These are phyloP conservation scores for Papilio polytes DNA, from an alignment of 1,140 invertebrate species.

Conservation along the genomic window DNA sequence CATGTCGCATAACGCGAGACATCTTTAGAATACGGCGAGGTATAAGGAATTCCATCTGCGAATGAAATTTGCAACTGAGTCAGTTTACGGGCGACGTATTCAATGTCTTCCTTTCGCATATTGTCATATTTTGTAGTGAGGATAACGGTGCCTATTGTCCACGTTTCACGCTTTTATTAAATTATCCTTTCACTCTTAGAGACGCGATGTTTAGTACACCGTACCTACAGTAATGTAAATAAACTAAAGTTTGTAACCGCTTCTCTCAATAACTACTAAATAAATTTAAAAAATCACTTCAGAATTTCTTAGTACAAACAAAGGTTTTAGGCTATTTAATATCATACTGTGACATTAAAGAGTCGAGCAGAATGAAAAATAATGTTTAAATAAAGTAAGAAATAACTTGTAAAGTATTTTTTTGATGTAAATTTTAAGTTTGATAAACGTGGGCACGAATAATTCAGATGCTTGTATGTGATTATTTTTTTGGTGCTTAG, in stretches of 20 bases:
- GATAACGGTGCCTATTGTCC: slow-evolving; percentile 11
- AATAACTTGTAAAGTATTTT: background rate
- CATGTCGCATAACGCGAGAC: slow-evolving; percentile 35
- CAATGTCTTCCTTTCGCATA: slow-evolving; percentile 30
- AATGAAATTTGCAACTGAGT: slow-evolving; percentile 37
- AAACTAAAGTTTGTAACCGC: background rate
- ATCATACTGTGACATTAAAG: background rate
- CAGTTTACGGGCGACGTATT: slow-evolving; percentile 33
- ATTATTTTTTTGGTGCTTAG: background rate
- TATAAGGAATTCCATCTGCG: slow-evolving; percentile 34
- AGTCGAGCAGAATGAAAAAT: background rate
- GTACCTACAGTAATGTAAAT: too few relatives aligned
- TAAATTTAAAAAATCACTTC: background rate
- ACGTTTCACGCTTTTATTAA: slow-evolving; percentile 24
- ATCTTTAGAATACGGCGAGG: slow-evolving; percentile 34
- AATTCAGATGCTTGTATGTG: background rate
- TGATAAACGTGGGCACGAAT: background rate
- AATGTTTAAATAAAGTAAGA: background rate
- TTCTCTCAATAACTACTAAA: background rate
- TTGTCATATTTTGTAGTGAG: slow-evolving; percentile 28
- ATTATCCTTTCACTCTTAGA: background rate
- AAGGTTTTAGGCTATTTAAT: background rate
- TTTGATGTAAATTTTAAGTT: background rate
- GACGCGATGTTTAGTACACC: background rate
- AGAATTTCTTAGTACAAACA: background rate